phyloP scores from a whole-genome alignment of 2,888 invertebrate species.

The Acanthosoma haemorrhoidale region DNA sequence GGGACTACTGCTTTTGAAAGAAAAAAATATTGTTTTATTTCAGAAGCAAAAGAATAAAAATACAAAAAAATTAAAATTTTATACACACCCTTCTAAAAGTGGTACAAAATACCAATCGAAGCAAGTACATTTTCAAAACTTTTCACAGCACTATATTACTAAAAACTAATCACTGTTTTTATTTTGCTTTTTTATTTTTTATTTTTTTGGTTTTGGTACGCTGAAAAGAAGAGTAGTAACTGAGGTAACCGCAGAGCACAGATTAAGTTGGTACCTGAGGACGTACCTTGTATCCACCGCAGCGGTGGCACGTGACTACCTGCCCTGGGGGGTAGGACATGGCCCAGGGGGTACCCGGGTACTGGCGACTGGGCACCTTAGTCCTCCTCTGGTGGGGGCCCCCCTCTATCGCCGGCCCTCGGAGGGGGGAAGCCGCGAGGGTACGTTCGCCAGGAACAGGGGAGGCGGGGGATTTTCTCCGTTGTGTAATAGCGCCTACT shows the following conservation, averaged over 20 bases:
- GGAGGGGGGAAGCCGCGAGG: background rate
- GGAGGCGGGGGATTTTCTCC: background rate
- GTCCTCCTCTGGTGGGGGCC: background rate
- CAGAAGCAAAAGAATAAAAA: too few relatives aligned
- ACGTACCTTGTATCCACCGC: constrained; percentile 41
- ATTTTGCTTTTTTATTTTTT: too few relatives aligned
- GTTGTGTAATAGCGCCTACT: background rate
- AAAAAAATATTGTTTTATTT: too few relatives aligned
- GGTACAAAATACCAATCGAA: constrained; percentile 4
- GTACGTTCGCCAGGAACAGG: background rate
- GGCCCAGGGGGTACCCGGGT: constrained; percentile 2
- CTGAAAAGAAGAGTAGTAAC: background rate
- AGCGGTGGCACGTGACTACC: constrained; percentile 38
- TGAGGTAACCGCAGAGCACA: background rate
- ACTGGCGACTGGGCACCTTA: background rate
- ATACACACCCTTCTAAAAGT: constrained; percentile 9
- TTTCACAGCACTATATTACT: background rate
- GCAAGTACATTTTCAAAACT: background rate
- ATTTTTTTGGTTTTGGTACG: background rate
- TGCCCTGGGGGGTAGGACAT: constrained; percentile 26
- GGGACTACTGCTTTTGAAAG: too few relatives aligned
- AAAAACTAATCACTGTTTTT: background rate
- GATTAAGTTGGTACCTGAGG: background rate
- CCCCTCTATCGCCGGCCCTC: background rate
- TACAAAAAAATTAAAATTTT: too few relatives aligned